Base-by-base conservation (phyloP, 2,113 vertebrate genomes). In the Ophthalmolycus amberensis region DNA sequence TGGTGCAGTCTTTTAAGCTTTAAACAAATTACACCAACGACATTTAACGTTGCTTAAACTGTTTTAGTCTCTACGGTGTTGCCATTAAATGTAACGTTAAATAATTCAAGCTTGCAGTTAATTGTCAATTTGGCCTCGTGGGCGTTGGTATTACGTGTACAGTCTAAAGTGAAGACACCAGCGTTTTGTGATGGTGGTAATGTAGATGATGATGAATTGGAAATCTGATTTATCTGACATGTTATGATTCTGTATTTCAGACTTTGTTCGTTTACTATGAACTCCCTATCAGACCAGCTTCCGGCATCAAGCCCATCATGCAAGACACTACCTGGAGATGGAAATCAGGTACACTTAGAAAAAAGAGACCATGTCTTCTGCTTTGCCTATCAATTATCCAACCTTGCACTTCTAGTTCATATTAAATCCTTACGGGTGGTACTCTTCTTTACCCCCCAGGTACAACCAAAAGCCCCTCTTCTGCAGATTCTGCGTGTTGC, bases 401-500 rank as follows among this genome's bases (percentile, higher is more conserved):
- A 44, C 20, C 52, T 29, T 6, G 5, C 11, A 67, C 3, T 5
- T 9, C 7, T 46, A 7, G 40, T 9, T 16, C 6, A 9, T 37
- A n/a, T 37, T 5, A 58, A 3, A 48, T 44, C 9, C 34, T 50
- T 3, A 77, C 2, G 1, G 3, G 6, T 58, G 18, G 4, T 42
- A 1, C 9, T 76, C 7, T 18, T n/a, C 11, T 14, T 60, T 29
- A 7, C 1, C 74, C 1, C 7, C 4, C 78, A 99, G 97, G 96
- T 99, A 84, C 92, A 96, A 88, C 97, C 97, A 80, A 97, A 93
- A 81, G 84, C 93, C 48, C 95, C 95, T 6, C 96, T 99, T 9
- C 90, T 99, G 91, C 97, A 96, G 93, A 96, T 99, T 83, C 90
- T 99, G 86, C 97, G 96, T 81, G 95, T 96, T 79, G 98, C 97